Evolutionary conservation across 53 echinoderm and acorn worm species (phyloP).

Genomic region (Arbacia lixula): DNA sequence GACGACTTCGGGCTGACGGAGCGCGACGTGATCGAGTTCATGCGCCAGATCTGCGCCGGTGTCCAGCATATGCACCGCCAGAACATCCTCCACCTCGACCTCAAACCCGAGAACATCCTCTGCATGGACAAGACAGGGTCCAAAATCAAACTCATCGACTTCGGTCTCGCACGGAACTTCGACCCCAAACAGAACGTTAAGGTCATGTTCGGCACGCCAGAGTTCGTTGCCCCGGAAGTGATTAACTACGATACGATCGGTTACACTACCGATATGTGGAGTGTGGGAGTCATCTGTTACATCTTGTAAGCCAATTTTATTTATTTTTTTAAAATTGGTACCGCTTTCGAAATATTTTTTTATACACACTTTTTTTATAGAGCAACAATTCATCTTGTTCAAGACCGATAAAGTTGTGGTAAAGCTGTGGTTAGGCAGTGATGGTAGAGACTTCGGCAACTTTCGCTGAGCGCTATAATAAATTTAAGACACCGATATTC

Average conservation of each 20-base stretch:
- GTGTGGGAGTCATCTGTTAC: conserved; percentile 97
- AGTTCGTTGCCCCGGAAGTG: conserved; percentile 99
- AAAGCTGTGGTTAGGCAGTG: no score
- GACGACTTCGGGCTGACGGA: conserved; percentile 92
- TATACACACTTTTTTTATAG: no score
- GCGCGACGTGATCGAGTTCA: conserved; percentile 95
- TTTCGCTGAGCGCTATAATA: no score
- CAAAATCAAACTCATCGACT: conserved; percentile 94
- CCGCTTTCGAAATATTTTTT: no score
- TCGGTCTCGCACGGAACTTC: conserved; percentile 90
- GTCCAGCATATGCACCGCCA: conserved; percentile 90
- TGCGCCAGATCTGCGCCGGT: conserved; percentile 97
- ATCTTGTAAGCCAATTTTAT: conserved; percentile 93
- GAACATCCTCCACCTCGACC: conserved; percentile 88
- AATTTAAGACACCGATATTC: no score
- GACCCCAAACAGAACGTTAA: conserved; percentile 75
- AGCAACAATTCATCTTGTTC: no score
- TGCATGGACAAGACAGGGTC: conserved; percentile 88
- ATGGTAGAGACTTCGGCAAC: no score
- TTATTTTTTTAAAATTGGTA: no score
- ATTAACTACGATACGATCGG: conserved; percentile 92
- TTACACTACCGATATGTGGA: conserved; percentile 97
- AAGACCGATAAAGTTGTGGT: background rate
- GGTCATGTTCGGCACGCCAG: conserved; percentile 99
- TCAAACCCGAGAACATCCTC: conserved; percentile 98